These are phyloP conservation scores for Saimiri boliviensis DNA, from an alignment of 2,113 vertebrate genomes.

Conservation along the genomic window DNA sequence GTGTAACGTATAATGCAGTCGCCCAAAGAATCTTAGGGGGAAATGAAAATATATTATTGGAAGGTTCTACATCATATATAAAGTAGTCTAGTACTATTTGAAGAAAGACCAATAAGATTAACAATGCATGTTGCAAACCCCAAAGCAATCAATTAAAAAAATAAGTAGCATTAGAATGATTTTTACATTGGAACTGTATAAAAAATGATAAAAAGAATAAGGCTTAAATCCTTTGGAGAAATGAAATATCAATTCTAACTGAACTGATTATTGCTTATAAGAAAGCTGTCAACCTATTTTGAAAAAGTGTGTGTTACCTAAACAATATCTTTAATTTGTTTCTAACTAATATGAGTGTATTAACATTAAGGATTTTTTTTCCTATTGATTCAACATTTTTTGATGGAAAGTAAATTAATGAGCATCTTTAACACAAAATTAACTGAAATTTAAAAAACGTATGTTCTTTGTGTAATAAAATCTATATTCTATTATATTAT, in stretches of 20 bases:
- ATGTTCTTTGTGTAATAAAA: neutral
- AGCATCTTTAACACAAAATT: constrained; percentile 17
- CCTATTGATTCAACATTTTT: neutral
- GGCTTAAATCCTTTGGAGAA: neutral
- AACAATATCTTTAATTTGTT: neutral
- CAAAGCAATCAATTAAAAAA: neutral
- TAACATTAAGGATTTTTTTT: neutral
- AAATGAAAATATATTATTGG: neutral
- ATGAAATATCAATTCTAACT: neutral
- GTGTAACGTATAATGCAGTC: neutral
- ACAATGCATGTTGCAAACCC: neutral
- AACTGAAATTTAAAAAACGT: neutral
- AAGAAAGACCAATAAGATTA: neutral
- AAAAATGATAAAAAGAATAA: neutral
- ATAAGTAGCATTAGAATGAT: neutral
- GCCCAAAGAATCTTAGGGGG: neutral
- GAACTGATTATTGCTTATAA: neutral
- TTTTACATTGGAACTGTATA: neutral
- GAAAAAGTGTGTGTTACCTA: neutral
- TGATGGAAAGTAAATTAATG: neutral
- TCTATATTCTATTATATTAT: neutral
- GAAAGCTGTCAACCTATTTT: neutral
- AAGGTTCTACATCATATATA: neutral
- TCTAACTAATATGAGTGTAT: neutral
- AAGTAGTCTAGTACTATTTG: neutral